phyloP scores from a whole-genome alignment of 1,140 invertebrate species.

The Drosophila takahashii region DNA sequence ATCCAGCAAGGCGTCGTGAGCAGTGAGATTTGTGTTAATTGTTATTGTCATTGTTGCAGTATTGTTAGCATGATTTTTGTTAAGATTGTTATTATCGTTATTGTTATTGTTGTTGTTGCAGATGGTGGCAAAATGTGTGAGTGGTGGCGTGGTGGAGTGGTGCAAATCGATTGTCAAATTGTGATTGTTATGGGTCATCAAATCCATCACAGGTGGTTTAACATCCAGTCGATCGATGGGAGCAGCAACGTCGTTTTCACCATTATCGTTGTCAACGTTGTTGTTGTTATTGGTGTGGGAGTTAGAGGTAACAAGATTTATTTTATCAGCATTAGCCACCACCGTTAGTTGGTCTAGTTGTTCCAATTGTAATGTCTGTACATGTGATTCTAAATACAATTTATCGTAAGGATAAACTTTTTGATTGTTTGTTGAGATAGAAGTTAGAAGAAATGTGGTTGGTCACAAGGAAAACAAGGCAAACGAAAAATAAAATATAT shows the following conservation, averaged over 20 bases:
- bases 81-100: slow-evolving; percentile 41
- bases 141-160: slow-evolving; percentile 53
- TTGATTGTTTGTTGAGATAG: slow-evolving; percentile 44
- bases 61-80: slow-evolving; percentile 50
- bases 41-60: slow-evolving; percentile 57
- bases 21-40: slow-evolving; percentile 70
- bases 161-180: slow-evolving; percentile 58
- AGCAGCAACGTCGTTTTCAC: slow-evolving; percentile 30
- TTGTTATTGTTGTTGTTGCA: slow-evolving; percentile 32
- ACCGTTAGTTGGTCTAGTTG: slow-evolving; percentile 87
- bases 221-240: slow-evolving; percentile 49
- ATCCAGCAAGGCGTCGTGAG: slow-evolving; percentile 77
- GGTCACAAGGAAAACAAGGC: slow-evolving; percentile 18
- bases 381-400: slow-evolving; percentile 87
- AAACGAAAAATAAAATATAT: slow-evolving; percentile 43
- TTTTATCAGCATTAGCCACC: slow-evolving; percentile 85
- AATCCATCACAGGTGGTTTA: slow-evolving; percentile 49
- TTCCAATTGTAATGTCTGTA: slow-evolving; percentile 88
- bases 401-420: slow-evolving; percentile 80
- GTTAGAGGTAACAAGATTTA: slow-evolving; percentile 85
- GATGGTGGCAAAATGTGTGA: slow-evolving; percentile 68
- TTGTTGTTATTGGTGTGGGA: slow-evolving; percentile 57
- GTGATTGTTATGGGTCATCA: slow-evolving; percentile 47
- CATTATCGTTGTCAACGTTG: slow-evolving; percentile 42
- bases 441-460: slow-evolving; percentile 36